Evolutionary conservation across 2,113 vertebrate species (phyloP).

Genomic region (Phycodurus eques): DNA sequence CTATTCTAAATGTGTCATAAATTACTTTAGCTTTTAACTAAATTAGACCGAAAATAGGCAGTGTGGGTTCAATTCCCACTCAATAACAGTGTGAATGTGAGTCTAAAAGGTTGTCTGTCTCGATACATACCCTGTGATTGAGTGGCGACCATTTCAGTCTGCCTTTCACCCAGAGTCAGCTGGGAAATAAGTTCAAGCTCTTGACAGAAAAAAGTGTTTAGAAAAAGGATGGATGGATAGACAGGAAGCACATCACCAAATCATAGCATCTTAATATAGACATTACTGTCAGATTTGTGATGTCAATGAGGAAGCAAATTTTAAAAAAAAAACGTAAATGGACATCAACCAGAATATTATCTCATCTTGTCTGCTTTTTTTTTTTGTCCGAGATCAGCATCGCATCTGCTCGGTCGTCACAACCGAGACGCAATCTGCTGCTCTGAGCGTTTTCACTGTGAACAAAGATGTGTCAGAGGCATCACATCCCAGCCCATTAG

Average conservation of each 20-base stretch:
- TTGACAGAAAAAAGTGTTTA: neutral
- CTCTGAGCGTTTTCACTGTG: slow-evolving; percentile 25
- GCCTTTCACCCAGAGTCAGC: neutral
- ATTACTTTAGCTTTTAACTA: neutral
- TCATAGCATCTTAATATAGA: neutral
- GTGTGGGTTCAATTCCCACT: neutral
- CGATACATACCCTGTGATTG: neutral
- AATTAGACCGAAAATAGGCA: neutral
- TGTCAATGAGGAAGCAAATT: neutral
- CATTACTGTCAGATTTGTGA: neutral
- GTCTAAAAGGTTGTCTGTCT: neutral
- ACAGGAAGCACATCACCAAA: too few species aligned
- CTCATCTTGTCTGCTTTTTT: neutral
- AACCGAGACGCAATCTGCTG: slow-evolving; percentile 29
- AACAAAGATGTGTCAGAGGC: slow-evolving; percentile 28
- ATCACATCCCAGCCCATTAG: slow-evolving; percentile 12
- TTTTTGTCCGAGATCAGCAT: slow-evolving; percentile 13
- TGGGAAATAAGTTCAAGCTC: neutral
- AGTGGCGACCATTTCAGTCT: neutral
- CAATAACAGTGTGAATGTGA: neutral
- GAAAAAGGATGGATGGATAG: neutral
- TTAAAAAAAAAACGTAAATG: neutral
- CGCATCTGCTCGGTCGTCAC: slow-evolving; percentile 16
- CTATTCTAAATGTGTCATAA: neutral
- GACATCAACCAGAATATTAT: neutral